Conservation (phyloP, 2,888 invertebrate species). For the Acanthosoma haemorrhoidale region DNA sequence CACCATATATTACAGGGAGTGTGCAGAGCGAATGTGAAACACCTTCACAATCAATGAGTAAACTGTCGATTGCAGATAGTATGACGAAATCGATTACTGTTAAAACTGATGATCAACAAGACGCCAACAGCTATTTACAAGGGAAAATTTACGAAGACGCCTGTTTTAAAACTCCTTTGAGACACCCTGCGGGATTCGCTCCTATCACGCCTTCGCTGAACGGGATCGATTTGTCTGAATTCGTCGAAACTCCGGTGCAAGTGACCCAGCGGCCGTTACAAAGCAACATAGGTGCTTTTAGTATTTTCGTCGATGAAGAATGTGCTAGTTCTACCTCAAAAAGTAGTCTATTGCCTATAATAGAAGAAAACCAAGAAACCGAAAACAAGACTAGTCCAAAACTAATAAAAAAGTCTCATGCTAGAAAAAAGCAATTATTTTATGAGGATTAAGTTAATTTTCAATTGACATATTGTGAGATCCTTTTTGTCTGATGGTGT, state of each 20-base stretch:
- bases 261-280: not conserved
- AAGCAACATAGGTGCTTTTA: not conserved
- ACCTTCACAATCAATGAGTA: not conserved
- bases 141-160: not conserved
- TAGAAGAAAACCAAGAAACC: constrained; percentile 18
- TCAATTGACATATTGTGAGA: too few relatives aligned
- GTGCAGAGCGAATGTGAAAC: not conserved
- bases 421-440: constrained; percentile 9
- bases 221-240: constrained; percentile 8
- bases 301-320: constrained; percentile 11
- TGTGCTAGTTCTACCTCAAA: not conserved
- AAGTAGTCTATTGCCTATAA: constrained; percentile 6
- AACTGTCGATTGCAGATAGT: not conserved
- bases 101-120: not conserved
- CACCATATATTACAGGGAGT: not conserved
- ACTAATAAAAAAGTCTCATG: not conserved
- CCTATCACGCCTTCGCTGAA: constrained; percentile 16
- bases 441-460: not conserved
- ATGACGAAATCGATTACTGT: too few relatives aligned
- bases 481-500: too few relatives aligned
- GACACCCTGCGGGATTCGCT: not conserved
- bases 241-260: not conserved
- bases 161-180: not conserved
- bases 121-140: not conserved
- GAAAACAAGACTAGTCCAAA: not conserved